These are phyloP conservation scores for Brachypteracias leptosomus DNA, from an alignment of 2,113 vertebrate genomes.

Conservation along the genomic window DNA sequence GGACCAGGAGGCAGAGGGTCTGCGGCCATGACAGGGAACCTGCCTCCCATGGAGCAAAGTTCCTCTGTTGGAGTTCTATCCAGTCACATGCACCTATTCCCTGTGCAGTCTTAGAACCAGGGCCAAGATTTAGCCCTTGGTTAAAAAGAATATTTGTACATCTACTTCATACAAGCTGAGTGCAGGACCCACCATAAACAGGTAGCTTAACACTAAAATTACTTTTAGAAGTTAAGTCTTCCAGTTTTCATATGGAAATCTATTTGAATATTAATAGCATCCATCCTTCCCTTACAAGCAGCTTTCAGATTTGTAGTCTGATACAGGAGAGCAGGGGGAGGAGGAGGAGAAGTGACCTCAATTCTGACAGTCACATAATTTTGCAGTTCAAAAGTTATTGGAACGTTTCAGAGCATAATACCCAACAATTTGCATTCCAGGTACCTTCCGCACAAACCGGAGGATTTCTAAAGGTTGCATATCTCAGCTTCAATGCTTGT, in stretches of 20 bases:
- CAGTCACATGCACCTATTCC: not conserved
- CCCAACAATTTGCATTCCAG: constrained; percentile 34
- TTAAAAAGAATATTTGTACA: constrained; percentile 8
- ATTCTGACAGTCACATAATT: constrained; percentile 20
- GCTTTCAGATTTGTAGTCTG: not conserved
- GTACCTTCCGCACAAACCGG: not conserved
- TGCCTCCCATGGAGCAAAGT: not conserved
- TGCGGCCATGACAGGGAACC: accelerated
- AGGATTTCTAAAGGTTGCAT: not conserved
- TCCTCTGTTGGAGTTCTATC: not conserved
- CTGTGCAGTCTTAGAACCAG: not conserved
- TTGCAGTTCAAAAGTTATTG: constrained; percentile 35
- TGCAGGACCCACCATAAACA: not conserved
- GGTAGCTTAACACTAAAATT: constrained; percentile 16
- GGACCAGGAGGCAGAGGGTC: not conserved
- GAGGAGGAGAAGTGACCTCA: not conserved
- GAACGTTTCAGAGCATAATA: constrained; percentile 39
- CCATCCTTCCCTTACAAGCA: not conserved
- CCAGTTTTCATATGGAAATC: not conserved
- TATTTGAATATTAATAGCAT: not conserved
- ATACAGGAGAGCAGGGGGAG: not conserved
- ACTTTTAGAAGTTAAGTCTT: constrained; percentile 6
- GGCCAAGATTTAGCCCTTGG: not conserved
- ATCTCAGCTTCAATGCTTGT: not conserved
- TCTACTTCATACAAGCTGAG: not conserved